Conservation (phyloP, 1,140 invertebrate genomes). For the Penaeus chinensis region DNA sequence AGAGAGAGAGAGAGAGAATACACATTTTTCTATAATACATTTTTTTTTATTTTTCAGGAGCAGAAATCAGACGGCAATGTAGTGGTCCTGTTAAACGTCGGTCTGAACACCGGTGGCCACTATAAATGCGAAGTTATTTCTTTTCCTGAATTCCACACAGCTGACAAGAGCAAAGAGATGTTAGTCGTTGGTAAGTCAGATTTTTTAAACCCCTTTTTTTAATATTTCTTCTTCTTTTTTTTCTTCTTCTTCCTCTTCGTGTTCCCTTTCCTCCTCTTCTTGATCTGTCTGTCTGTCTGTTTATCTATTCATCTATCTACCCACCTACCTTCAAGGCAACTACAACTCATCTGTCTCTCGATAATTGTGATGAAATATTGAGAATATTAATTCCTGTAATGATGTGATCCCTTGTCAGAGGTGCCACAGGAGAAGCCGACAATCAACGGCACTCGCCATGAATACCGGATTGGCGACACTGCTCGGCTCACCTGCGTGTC, state of each 20-base stretch:
- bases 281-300: background rate
- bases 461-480: conserved; percentile 40
- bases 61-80: conserved; percentile 2
- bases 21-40: too few species aligned
- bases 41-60: background rate
- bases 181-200: conserved; percentile 23
- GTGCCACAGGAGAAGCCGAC: conserved; percentile 41
- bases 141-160: conserved; percentile 25
- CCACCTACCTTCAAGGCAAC: background rate
- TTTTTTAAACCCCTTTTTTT: background rate
- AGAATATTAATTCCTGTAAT: background rate
- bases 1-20: too few species aligned
- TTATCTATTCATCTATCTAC: background rate
- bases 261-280: background rate
- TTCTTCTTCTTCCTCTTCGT: background rate
- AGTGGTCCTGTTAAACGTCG: conserved; percentile 12
- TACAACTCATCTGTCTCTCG: background rate
- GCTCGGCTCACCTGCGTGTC: conserved; percentile 37
- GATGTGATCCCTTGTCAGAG: background rate
- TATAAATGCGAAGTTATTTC: conserved; percentile 44
- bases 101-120: conserved; percentile 14
- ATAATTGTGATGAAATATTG: background rate
- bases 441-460: conserved; percentile 23
- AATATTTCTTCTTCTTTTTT: background rate
- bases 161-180: conserved; percentile 33